Base-by-base conservation (phyloP, 2,113 vertebrate genomes). In the Cromileptes altivelis region DNA sequence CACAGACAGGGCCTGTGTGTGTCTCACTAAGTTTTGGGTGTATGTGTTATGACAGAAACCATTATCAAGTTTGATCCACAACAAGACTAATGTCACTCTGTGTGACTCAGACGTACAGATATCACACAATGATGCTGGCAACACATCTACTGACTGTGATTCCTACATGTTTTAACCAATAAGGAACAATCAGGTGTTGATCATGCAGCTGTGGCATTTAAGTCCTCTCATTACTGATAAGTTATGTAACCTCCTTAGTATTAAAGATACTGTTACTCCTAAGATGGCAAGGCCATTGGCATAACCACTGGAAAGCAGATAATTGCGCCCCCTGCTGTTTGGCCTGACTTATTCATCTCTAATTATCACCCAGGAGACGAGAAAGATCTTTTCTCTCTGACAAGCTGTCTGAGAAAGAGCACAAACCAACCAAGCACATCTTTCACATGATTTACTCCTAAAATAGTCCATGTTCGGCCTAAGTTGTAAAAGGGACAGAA, bases 351-450 rank as follows among this genome's bases (percentile, higher is more conserved):
- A 81, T 79, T 64, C 82, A 69, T 79, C 78, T 90, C 71, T 93
- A 92, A 94, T 93, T 92, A 87, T 90, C 84, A 86, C 93, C 90
- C 89, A 68, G 78, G 91, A 92, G 91, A 90, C 69, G 25, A 58
- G 33, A 55, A 42, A 37, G 40, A 64, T 82, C 27, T 74, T 84
- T 70, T 30, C 19, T 67, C 18, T 77, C 40, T 84, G 88, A 88
- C 89, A 90, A 70, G 70, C 82, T 87, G 86, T 89, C 87, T 85
- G 81, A 89, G 77, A 69, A 52, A 64, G 78, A 81, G 30, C 81
- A 63, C 62, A 60, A 81, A 81, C 72, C 49, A 85, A 47, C 79
- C 77, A 52, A 80, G 90, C 80, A 82, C 18, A 82, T 79, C 63
- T 62, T 21, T 82, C 69, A 67, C 11, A 71, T 86, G 33, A 90